Evolutionary conservation across 2,113 vertebrate species (phyloP), one percentile per base, ranked within the genome.

Genomic region (Cyprinodon brontotheroides): DNA sequence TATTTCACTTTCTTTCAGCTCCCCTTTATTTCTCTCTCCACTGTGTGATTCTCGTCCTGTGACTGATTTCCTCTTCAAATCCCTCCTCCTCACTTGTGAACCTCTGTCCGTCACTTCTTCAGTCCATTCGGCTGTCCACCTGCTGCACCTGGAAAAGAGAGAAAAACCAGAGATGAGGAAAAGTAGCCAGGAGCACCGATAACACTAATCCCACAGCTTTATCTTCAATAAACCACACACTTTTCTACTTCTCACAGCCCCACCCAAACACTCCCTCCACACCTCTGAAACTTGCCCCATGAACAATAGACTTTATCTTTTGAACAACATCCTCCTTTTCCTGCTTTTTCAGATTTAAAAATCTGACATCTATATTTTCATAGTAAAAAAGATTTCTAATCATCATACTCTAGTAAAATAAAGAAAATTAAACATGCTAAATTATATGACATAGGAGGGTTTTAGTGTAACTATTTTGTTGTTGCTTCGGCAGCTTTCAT

Each of bases 131-230:
- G 70, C 39, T 78, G 29, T 81, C 70, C 63, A 43, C 61, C 66
- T 73, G 45, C 74, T 84, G 78, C 64, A 91, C 86, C 89, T 92
- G 81, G 50, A 1, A 8, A 9, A 53, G 20, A 17, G 13, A 87
- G 83, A 78, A 47, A 87, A 84, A 77, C 79, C 77, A 88, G 77
- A 87, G 77, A 78, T 62, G 75, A 82, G 84, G 81, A 68, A 79
- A 85, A 72, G 77, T 79, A 81, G 73, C 62, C 81, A 86, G 62
- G 74, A 84, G 81, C 86, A 91, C 87, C 87, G 89, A 90, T 89
- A 91, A 93, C 83, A 85, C 81, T 93, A 92, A 93, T 92, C 90
- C 89, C 74, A 77, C 75, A 70, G 78, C 88, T 91, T 92, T 90
- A 92, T 92, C 92, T 93, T 90, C 89, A 85, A 89, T 29, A 29